Evolutionary conservation across 2,888 invertebrate genomes (phyloP).

Genomic region (Chouioia cunea): DNA sequence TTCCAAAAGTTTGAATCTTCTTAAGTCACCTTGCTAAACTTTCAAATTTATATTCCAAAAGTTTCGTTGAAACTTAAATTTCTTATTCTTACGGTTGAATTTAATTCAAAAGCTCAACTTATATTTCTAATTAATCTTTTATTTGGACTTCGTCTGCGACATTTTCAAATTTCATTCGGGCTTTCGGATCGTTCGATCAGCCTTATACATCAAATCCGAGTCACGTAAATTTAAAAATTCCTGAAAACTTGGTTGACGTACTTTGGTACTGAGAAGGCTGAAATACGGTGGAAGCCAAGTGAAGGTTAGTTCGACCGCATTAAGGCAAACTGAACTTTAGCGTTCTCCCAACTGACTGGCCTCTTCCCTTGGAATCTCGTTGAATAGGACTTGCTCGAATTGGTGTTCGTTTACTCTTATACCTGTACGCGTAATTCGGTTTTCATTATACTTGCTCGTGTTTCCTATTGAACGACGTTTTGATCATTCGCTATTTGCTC

Average conservation of each 20-base stretch:
- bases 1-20: conserved; percentile 39
- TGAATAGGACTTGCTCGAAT: conserved; percentile 40
- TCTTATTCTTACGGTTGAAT: no score
- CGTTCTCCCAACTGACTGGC: conserved; percentile 11
- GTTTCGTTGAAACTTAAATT: neutral
- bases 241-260: neutral
- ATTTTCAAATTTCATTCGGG: no score
- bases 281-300: neutral
- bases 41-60: conserved; percentile 24
- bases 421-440: neutral
- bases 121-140: no score
- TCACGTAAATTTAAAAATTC: conserved; percentile 12
- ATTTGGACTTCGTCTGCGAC: no score
- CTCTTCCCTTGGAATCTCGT: conserved; percentile 41
- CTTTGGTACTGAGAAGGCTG: neutral
- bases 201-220: neutral
- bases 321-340: conserved; percentile 25
- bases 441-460: no score
- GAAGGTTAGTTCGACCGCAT: no score
- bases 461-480: neutral
- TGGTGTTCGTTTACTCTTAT: neutral
- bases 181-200: no score
- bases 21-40: neutral
- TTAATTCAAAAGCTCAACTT: no score
- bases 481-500: neutral